Evolutionary conservation across 2,113 vertebrate species (phyloP).

Genomic region (Oophaga pumilio): DNA sequence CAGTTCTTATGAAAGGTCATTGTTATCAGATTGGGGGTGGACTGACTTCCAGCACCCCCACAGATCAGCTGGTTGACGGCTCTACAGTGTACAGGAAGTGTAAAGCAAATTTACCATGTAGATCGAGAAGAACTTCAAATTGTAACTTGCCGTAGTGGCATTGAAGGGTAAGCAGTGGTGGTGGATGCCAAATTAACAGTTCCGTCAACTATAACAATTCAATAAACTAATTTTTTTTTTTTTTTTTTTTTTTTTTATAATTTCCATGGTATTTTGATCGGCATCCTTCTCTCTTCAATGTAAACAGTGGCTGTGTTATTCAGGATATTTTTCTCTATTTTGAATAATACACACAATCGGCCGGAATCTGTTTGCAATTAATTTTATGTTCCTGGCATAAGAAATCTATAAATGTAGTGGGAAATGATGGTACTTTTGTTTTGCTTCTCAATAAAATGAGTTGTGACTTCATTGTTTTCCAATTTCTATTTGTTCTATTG

Average conservation of each 20-base stretch:
- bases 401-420: neutral
- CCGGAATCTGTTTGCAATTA: neutral
- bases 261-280: neutral
- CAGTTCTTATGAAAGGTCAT: too few species aligned
- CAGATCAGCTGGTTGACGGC: too few species aligned
- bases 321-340: neutral
- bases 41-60: too few species aligned
- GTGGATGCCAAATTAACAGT: too few species aligned
- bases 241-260: neutral
- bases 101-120: too few species aligned
- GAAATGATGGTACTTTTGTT: neutral
- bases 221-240: too few species aligned
- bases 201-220: too few species aligned
- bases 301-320: neutral
- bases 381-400: neutral
- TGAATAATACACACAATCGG: neutral
- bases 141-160: neutral
- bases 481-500: neutral
- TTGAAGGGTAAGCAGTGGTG: neutral
- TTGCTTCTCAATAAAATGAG: neutral
- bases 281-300: neutral
- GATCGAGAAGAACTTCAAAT: too few species aligned
- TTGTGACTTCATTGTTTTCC: slow-evolving; percentile 18
- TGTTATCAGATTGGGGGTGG: too few species aligned
- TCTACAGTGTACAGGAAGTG: too few species aligned